phyloP scores from a whole-genome alignment of 2,888 invertebrate genomes.

The Teleiodes luculella region DNA sequence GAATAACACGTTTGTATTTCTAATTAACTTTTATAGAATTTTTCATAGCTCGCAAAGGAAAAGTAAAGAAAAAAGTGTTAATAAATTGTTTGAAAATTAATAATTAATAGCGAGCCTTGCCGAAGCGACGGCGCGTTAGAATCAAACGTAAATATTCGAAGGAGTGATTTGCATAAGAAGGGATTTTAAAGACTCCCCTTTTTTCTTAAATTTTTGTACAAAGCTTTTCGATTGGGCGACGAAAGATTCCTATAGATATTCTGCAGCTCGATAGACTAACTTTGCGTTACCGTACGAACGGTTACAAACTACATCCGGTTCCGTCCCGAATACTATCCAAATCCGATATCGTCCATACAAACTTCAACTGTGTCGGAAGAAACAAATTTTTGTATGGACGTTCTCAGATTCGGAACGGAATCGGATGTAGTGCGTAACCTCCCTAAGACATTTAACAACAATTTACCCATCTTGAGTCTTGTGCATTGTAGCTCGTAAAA shows the following conservation, averaged over 20 bases:
- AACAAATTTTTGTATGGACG: too few relatives aligned
- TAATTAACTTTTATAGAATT: constrained; percentile 63
- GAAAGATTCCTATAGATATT: constrained; percentile 37
- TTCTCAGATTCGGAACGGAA: too few relatives aligned
- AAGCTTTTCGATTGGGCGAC: constrained; percentile 45
- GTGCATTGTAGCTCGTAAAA: too few relatives aligned
- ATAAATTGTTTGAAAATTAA: constrained; percentile 76
- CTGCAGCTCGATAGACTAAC: not conserved
- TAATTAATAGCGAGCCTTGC: constrained; percentile 63
- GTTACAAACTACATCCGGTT: too few relatives aligned
- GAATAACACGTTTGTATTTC: constrained; percentile 49
- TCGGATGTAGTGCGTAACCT: too few relatives aligned
- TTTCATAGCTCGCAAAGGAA: constrained; percentile 49
- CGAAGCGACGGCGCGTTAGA: constrained; percentile 53
- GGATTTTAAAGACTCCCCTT: constrained; percentile 34
- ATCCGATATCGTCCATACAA: too few relatives aligned
- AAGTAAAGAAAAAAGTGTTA: constrained; percentile 39
- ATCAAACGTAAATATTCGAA: constrained; percentile 66
- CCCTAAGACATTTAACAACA: too few relatives aligned
- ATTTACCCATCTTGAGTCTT: too few relatives aligned
- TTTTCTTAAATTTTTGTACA: constrained; percentile 42
- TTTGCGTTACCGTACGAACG: not conserved
- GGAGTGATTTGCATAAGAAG: constrained; percentile 66
- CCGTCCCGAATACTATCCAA: not conserved
- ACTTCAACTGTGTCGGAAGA: too few relatives aligned